Evolutionary conservation across 2,797 vertebrate species (phyloP).

Genomic region (Enteromius argenteus): DNA sequence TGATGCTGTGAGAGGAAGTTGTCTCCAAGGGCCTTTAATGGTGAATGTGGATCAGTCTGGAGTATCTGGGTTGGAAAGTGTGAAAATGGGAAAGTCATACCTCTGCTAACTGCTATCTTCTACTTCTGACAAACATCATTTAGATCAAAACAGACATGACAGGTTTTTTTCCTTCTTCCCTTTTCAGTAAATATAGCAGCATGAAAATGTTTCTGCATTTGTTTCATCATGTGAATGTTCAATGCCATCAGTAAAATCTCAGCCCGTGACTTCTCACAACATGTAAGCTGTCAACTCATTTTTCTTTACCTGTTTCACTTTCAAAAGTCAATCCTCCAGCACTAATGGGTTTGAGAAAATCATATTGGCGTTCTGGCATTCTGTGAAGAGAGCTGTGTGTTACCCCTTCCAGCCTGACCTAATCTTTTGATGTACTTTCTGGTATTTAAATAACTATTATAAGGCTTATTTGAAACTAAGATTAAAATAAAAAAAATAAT

Average conservation of each 20-base stretch:
- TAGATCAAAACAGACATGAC: conserved; percentile 21
- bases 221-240: neutral
- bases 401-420: neutral
- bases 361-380: conserved; percentile 66
- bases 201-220: neutral
- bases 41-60: conserved; percentile 38
- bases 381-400: conserved; percentile 67
- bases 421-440: neutral
- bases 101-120: conserved; percentile 24
- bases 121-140: conserved; percentile 30
- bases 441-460: neutral
- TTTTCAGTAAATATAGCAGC: neutral
- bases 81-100: conserved; percentile 40
- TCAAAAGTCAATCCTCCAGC: conserved; percentile 78
- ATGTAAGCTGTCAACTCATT: conserved; percentile 9
- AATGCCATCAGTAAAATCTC: neutral
- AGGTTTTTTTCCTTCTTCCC: neutral
- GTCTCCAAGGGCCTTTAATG: conserved; percentile 38
- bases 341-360: conserved; percentile 82
- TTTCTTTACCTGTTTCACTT: conserved; percentile 1
- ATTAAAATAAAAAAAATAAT: neutral
- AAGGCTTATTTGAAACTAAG: neutral
- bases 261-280: neutral
- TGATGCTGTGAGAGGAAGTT: conserved; percentile 27
- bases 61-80: conserved; percentile 26